phyloP scores from a whole-genome alignment of 2,113 vertebrate genomes.

The Gasterosteus nipponicus region DNA sequence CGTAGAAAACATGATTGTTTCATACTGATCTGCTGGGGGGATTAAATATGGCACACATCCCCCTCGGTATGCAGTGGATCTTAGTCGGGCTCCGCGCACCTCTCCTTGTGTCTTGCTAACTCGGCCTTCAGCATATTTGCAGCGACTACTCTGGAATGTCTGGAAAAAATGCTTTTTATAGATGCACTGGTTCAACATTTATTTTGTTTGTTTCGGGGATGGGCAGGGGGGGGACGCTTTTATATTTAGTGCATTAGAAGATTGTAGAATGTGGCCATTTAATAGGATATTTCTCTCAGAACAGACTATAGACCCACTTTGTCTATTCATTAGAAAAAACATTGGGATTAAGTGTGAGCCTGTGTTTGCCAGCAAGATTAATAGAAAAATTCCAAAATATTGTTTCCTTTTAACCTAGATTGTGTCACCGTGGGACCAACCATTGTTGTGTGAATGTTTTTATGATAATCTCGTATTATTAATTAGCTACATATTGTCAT shows the following conservation, averaged over 20 bases:
- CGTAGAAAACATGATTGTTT: slow-evolving; percentile 25
- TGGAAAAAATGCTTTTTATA: slow-evolving; percentile 76
- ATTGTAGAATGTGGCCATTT: slow-evolving; percentile 69
- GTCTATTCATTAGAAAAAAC: slow-evolving; percentile 56
- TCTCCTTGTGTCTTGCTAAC: slow-evolving; percentile 11
- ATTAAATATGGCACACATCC: slow-evolving; percentile 38
- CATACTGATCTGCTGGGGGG: slow-evolving; percentile 33
- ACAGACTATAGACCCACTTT: slow-evolving; percentile 51
- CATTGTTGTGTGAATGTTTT: slow-evolving; percentile 59
- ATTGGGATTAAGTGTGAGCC: slow-evolving; percentile 64
- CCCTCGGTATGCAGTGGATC: slow-evolving; percentile 34
- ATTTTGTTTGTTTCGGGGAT: slow-evolving; percentile 41
- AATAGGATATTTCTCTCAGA: slow-evolving; percentile 49
- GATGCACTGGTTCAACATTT: slow-evolving; percentile 61
- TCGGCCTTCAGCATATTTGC: slow-evolving; percentile 61
- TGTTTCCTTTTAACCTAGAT: slow-evolving; percentile 43
- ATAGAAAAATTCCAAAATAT: slow-evolving; percentile 55
- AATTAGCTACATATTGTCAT: slow-evolving; percentile 66
- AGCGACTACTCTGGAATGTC: slow-evolving; percentile 70
- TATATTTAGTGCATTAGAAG: slow-evolving; percentile 66
- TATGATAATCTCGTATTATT: slow-evolving; percentile 54
- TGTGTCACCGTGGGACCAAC: slow-evolving; percentile 31
- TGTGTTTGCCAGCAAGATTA: slow-evolving; percentile 62
- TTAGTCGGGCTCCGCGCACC: slow-evolving; percentile 27
- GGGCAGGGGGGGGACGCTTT: slow-evolving; percentile 58